Conservation (phyloP, 2,888 invertebrate species). For the Neoitamus cyanurus region DNA sequence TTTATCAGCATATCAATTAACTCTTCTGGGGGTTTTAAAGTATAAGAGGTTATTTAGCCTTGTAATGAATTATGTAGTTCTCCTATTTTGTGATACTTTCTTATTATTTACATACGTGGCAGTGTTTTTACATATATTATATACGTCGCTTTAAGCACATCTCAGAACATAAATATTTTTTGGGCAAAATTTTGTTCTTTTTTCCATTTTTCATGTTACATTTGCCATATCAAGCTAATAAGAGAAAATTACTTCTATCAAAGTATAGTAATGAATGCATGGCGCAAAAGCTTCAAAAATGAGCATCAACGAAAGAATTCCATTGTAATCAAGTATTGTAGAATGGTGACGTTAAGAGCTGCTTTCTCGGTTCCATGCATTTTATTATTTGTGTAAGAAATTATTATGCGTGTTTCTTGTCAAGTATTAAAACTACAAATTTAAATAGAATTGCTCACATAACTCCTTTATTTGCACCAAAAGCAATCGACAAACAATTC, state of each 20-base stretch:
- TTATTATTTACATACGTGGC: constrained; percentile 50
- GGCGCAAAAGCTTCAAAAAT: constrained; percentile 1
- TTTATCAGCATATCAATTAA: constrained; percentile 2
- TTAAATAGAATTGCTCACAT: constrained; percentile 34
- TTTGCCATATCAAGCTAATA: neutral
- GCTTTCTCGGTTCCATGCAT: neutral
- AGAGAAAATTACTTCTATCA: neutral
- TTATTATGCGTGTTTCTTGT: neutral
- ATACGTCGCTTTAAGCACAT: constrained; percentile 47
- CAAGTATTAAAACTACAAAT: constrained; percentile 5
- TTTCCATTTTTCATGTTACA: neutral
- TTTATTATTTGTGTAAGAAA: neutral
- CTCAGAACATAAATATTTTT: constrained; percentile 13
- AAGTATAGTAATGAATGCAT: constrained; percentile 2
- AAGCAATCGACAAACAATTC: constrained; percentile 47
- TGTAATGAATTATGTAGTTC: constrained; percentile 21
- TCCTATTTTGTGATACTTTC: constrained; percentile 47
- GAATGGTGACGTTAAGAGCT: neutral
- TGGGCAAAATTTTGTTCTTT: neutral
- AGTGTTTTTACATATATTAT: constrained; percentile 51
- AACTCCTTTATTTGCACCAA: constrained; percentile 33
- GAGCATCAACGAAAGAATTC: neutral
- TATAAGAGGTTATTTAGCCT: constrained; percentile 2
- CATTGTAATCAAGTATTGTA: neutral
- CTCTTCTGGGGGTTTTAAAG: constrained; percentile 4